A percentile compares a stretch with the other conserved stretches of the same genome.
phyloP scores from a whole-genome alignment of 2,113 vertebrate genomes.

The Columba livia region DNA sequence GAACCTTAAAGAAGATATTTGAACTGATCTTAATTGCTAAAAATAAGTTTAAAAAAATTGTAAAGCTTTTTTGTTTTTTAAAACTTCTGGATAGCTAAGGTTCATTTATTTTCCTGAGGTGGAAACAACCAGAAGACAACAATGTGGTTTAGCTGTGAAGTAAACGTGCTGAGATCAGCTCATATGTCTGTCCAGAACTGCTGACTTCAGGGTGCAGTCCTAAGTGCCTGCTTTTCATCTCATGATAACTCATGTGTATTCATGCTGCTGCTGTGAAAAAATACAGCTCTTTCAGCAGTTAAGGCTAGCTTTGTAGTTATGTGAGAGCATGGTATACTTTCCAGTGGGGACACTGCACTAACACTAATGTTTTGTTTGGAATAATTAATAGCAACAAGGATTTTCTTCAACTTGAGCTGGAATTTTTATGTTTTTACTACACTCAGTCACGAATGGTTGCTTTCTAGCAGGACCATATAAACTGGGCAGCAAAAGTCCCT shows the following conservation, averaged over 20 bases:
- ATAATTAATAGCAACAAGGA: not conserved
- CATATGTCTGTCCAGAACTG: not conserved
- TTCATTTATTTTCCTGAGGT: not conserved
- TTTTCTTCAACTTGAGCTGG: not conserved
- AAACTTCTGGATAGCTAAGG: not conserved
- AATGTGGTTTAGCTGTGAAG: not conserved
- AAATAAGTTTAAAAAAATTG: not conserved
- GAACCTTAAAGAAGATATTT: not conserved
- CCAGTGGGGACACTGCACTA: not conserved
- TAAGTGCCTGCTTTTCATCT: not conserved
- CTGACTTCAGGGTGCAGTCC: constrained; percentile 7
- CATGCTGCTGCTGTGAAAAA: not conserved
- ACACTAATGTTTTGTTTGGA: not conserved
- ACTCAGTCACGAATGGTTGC: not conserved
- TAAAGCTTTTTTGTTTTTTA: not conserved
- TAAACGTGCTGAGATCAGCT: constrained; percentile 3
- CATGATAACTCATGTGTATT: not conserved
- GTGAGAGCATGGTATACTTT: not conserved
- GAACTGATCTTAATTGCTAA: not conserved
- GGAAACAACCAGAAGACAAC: not conserved
- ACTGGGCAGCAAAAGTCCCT: not conserved
- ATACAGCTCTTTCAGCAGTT: not conserved
- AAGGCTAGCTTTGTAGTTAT: not conserved
- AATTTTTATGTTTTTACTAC: not conserved
- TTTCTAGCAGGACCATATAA: not conserved